Evolutionary conservation across 2,888 invertebrate species (phyloP).

Genomic region (Arrhopalites spinosus): DNA sequence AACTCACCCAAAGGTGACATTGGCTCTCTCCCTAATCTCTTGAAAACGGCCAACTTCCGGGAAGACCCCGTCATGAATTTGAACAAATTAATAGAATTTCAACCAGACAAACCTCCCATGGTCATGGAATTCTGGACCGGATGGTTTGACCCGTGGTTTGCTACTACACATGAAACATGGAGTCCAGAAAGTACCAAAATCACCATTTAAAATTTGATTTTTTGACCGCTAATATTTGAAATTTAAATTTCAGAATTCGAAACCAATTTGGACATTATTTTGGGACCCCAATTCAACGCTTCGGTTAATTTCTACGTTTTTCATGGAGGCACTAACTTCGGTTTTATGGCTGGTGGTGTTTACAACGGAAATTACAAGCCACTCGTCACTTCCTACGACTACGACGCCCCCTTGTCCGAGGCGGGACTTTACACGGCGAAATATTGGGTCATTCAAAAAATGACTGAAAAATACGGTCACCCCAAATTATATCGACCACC

Average conservation of each 20-base stretch:
- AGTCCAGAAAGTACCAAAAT: too few relatives aligned
- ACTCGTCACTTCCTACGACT: conserved; percentile 60
- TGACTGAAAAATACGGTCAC: conserved; percentile 55
- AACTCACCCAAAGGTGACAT: too few relatives aligned
- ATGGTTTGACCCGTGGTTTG: conserved; percentile 50
- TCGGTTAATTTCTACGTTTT: conserved; percentile 89
- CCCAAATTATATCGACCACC: conserved; percentile 56
- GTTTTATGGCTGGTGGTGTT: conserved; percentile 64
- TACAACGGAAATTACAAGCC: conserved; percentile 58
- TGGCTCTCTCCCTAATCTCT: too few relatives aligned
- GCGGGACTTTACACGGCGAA: conserved; percentile 64
- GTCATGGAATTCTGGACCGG: too few relatives aligned
- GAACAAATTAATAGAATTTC: neutral
- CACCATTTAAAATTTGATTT: too few relatives aligned
- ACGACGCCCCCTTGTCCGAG: conserved; percentile 64
- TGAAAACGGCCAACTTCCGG: too few relatives aligned
- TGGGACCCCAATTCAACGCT: conserved; percentile 59
- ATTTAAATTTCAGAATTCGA: too few relatives aligned
- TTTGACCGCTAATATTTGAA: too few relatives aligned
- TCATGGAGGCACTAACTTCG: conserved; percentile 65
- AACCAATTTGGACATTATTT: too few relatives aligned
- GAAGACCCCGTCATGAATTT: conserved; percentile 38
- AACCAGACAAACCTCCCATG: too few relatives aligned
- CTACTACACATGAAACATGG: too few relatives aligned
- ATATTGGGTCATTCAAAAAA: conserved; percentile 57